A percentile compares a stretch with the other conserved stretches of the same genome.
Evolutionary conservation across 2,888 invertebrate species (phyloP).

Genomic region (Congeria kusceri): DNA sequence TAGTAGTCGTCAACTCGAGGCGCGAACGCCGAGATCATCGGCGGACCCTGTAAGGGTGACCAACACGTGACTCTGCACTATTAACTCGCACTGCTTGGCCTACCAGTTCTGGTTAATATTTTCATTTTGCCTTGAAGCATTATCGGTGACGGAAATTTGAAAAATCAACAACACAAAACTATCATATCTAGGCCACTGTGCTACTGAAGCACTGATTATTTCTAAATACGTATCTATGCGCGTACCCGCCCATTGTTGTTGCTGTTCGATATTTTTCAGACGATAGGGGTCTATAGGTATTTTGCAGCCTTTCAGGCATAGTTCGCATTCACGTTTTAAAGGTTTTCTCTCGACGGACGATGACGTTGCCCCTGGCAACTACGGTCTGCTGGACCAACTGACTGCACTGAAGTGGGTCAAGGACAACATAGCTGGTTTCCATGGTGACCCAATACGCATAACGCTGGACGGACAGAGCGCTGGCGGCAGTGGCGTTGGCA

Average conservation of each 20-base stretch:
- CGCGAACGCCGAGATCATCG: constrained; percentile 74
- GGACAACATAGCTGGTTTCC: constrained; percentile 86
- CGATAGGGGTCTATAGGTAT: too few relatives aligned
- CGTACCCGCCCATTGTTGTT: too few relatives aligned
- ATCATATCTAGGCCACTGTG: too few relatives aligned
- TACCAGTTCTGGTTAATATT: too few relatives aligned
- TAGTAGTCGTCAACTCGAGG: constrained; percentile 85
- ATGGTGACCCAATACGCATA: constrained; percentile 86
- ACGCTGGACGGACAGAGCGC: constrained; percentile 88
- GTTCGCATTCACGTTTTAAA: too few relatives aligned
- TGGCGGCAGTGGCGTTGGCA: constrained; percentile 86
- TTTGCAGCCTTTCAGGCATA: too few relatives aligned
- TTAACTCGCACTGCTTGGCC: neutral
- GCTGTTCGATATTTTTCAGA: too few relatives aligned
- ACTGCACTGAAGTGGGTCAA: constrained; percentile 87
- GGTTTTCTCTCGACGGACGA: constrained; percentile 88
- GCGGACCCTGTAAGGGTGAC: constrained; percentile 50
- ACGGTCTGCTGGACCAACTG: constrained; percentile 87
- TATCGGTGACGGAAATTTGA: too few relatives aligned
- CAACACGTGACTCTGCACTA: neutral
- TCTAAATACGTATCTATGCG: too few relatives aligned
- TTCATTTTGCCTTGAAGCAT: too few relatives aligned
- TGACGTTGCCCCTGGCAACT: constrained; percentile 89
- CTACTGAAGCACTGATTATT: too few relatives aligned
- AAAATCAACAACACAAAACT: too few relatives aligned